These are phyloP conservation scores for Butorides virescens DNA, from an alignment of 2,113 vertebrate genomes.

Conservation along the genomic window DNA sequence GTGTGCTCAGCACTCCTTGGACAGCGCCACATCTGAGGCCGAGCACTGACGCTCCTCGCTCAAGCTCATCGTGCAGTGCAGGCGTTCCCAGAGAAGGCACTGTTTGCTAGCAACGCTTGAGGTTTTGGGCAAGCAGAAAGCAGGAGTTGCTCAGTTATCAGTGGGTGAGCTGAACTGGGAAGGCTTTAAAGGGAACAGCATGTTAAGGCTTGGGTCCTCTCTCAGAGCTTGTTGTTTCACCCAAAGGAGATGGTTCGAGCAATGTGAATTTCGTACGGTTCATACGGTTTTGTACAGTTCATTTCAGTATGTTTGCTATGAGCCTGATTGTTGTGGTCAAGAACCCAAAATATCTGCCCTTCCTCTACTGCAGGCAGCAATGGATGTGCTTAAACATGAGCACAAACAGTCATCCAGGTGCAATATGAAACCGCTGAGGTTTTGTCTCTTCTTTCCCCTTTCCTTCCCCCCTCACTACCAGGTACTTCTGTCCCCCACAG, in stretches of 20 bases:
- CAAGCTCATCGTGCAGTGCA: background rate
- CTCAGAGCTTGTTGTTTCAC: background rate
- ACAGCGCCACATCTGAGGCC: background rate
- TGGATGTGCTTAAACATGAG: background rate
- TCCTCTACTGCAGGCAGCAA: background rate
- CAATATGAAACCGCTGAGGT: background rate
- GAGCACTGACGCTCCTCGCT: background rate
- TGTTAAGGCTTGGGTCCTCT: background rate
- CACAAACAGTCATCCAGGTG: background rate
- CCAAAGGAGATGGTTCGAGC: background rate
- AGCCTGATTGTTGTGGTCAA: background rate
- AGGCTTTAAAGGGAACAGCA: background rate
- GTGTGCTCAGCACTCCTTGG: background rate
- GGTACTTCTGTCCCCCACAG: background rate
- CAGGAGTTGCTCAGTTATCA: background rate
- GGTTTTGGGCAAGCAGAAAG: background rate
- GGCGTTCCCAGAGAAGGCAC: background rate
- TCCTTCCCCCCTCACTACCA: background rate
- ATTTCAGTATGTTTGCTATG: background rate
- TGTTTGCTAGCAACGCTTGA: background rate
- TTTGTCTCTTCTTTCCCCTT: background rate
- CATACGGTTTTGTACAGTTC: no score
- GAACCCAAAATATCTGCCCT: background rate
- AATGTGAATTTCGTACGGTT: background rate
- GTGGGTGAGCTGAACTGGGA: background rate